Base-by-base conservation (phyloP, 2,888 invertebrate genomes). In the Malachius bipustulatus region DNA sequence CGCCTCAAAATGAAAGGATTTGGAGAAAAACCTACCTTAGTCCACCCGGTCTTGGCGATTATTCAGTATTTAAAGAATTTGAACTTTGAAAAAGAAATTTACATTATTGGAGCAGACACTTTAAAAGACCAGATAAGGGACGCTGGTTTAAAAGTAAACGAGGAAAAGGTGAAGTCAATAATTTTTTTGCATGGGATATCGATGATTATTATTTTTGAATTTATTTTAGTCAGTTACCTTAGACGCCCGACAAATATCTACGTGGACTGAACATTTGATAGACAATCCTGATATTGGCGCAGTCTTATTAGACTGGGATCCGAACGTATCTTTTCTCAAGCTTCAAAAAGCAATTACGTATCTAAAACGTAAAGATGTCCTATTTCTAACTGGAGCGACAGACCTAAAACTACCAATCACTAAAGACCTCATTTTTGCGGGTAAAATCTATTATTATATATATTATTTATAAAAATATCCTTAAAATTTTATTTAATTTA, bases 291-390 rank as follows among this genome's bases (percentile, higher is more conserved):
- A 65, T 14, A 60, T 73, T 0, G 71, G 71, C 10, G 73, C 73
- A 0, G 71, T 75, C n/a, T 62, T 73, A 1, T 54, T 69, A 12
- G 73, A 73, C 49, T 62, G 67, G 28, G 70, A 71, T 44, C 55
- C 65, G 29, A 63, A 61, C 45, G 51, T 67, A 4, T 71, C 67
- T 45, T 59, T 70, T 42, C 54, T 65, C 0, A 70, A 69, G 50
- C 34, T 74, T 27, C 64, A 67, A 44, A 65, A 60, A 49, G 67
- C 70, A 0, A 47, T 61, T 4, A 56, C 64, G 1, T 71, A 69
- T 43, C 51, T 74, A 13, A 50, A 49, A 35, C 58, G 67, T 28
- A 59, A 65, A 1, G 70, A 73, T 8, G 70, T 72, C 2, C 35
- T 67, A 11, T 73, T 66, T 47, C 43, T 74, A 2, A 59, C 56